A percentile compares a stretch with the other conserved stretches of the same genome.
Evolutionary conservation across 2,113 vertebrate species (phyloP).

Genomic region (Acinonyx jubatus): DNA sequence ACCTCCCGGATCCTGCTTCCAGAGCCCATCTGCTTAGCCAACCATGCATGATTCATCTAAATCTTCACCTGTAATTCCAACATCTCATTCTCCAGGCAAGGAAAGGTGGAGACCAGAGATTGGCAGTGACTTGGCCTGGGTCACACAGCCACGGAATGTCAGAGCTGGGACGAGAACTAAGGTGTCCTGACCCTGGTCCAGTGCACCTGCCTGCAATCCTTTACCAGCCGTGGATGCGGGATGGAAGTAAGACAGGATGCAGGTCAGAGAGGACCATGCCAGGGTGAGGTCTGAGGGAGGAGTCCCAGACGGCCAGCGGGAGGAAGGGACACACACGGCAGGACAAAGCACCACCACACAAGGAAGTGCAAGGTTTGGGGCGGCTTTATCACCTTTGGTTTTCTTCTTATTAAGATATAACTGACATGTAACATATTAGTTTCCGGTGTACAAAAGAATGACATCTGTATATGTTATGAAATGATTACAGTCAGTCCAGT

Average conservation of each 20-base stretch:
- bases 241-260: background rate
- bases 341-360: background rate
- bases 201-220: fast-evolving
- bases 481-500: background rate
- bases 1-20: background rate
- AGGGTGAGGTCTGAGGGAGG: background rate
- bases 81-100: background rate
- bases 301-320: background rate
- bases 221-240: background rate
- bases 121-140: too few species aligned
- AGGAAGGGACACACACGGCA: background rate
- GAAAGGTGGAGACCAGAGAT: background rate
- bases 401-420: background rate
- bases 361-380: background rate
- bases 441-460: background rate
- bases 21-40: background rate
- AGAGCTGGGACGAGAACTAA: background rate
- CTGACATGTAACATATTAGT: background rate
- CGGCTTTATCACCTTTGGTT: background rate
- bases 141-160: background rate
- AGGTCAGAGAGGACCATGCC: background rate
- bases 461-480: background rate
- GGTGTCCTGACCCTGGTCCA: background rate
- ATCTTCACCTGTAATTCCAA: background rate
- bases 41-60: background rate